phyloP scores from a whole-genome alignment of 2,113 vertebrate genomes.

The Aptenodytes forsteri region DNA sequence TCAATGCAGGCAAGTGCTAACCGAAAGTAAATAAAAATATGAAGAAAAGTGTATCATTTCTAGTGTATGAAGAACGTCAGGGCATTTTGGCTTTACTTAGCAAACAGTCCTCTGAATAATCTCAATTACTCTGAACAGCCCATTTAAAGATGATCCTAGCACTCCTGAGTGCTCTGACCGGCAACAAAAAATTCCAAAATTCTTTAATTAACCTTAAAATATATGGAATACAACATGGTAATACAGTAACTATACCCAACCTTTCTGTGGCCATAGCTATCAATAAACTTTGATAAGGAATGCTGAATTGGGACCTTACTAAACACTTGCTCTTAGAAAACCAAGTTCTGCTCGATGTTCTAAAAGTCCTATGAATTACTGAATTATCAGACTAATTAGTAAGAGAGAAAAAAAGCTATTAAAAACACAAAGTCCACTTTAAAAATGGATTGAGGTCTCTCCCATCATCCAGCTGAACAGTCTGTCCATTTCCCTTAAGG shows the following conservation, averaged over 20 bases:
- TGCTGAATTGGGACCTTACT: background rate
- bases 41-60: background rate
- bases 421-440: constrained; percentile 8
- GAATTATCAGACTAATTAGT: constrained; percentile 33
- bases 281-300: background rate
- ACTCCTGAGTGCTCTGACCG: background rate
- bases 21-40: background rate
- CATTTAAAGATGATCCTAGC: background rate
- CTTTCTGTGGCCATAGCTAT: background rate
- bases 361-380: background rate
- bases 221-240: background rate
- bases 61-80: background rate
- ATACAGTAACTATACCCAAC: background rate
- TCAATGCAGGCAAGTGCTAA: background rate
- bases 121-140: background rate
- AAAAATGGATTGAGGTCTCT: constrained; percentile 58
- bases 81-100: background rate
- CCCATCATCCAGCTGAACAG: constrained; percentile 33
- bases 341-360: background rate
- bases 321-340: background rate
- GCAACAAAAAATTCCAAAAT: background rate
- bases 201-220: background rate
- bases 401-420: constrained; percentile 8
- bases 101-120: background rate
- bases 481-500: constrained; percentile 13